Base-by-base conservation (phyloP, 2,797 vertebrate species). In the Manis crassicaudata region DNA sequence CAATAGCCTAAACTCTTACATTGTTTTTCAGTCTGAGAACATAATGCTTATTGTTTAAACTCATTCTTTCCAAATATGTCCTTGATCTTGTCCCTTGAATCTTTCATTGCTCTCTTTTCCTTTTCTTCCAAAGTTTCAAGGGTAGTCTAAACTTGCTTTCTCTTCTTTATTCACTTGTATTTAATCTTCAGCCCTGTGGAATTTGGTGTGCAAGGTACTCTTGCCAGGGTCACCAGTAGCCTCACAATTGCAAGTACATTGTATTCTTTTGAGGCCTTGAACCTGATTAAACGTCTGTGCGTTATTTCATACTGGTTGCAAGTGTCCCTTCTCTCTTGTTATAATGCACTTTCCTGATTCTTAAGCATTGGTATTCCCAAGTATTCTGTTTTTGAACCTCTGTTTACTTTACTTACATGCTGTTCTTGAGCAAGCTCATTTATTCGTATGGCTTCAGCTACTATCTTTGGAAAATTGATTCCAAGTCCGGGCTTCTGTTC, bases 241-340 rank as follows among this genome's bases (percentile, higher is more conserved):
- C 68, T 94, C 32, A 56, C 25, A 82, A 11, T 65, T 77, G 58
- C 25, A 20, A 18, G 29, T n/a, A 20, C 7, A 75, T 6, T 75
- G 6, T 81, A 43, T 77, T 76, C n/a, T 62, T 76, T 76, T 87
- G 43, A 88, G 73, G 50, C 58, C 50, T 90, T 67, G 43, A 46
- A 50, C 56, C 29, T 75, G 63, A 80, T 67, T 40, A 14, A 81
- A 43, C 23, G 8, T 70, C 35, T 70, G 25, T 43, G 8, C 60
- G 75, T 97, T 91, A 56, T 84, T 85, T 97, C 32, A n/a, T 52
- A 77, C 2, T 76, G 18, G 29, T 63, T 94, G 40, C 18, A 82
- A 17, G 82, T 52, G 11, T 72, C 11, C 23, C 20, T 70, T 58
- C 29, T 76, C 40, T 92, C 62, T 89, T 83, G 17, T 79, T 60